Conservation (phyloP, 2,113 vertebrate species). For the Cryptoleucopteryx plumbea region DNA sequence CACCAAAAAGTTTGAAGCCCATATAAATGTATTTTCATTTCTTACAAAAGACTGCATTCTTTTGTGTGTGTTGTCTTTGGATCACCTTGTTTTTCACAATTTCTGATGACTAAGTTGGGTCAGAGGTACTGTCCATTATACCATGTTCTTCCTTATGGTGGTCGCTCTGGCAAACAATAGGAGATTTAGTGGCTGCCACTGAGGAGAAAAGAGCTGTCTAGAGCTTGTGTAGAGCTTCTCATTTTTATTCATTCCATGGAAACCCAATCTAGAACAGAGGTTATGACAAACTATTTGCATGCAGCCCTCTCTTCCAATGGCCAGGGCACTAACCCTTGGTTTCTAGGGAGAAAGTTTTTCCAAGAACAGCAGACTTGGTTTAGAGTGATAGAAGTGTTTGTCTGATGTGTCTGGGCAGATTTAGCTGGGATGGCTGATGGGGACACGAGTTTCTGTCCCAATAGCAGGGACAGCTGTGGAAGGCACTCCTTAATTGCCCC, state of each 20-base stretch:
- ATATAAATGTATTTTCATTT: neutral
- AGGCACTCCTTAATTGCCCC: neutral
- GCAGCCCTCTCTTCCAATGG: neutral
- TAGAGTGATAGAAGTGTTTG: neutral
- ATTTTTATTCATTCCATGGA: neutral
- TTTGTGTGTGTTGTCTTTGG: neutral
- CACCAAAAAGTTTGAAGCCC: slow-evolving; percentile 6
- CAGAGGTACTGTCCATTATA: neutral
- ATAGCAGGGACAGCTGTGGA: neutral
- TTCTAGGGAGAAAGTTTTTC: neutral
- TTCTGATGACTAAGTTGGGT: neutral
- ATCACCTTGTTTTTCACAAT: neutral
- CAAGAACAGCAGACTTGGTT: neutral
- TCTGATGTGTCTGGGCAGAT: neutral
- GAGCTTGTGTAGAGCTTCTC: neutral
- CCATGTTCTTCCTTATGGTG: neutral
- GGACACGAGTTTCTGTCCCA: neutral
- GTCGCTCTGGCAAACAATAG: neutral
- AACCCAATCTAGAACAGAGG: neutral
- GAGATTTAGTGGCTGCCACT: neutral
- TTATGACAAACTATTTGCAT: neutral
- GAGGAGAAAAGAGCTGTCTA: neutral
- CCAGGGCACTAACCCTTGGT: neutral
- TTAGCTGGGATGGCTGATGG: neutral
- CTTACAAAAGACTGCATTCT: neutral